Conservation (phyloP, 2,113 vertebrate species). For the Brienomyrus brachyistius region DNA sequence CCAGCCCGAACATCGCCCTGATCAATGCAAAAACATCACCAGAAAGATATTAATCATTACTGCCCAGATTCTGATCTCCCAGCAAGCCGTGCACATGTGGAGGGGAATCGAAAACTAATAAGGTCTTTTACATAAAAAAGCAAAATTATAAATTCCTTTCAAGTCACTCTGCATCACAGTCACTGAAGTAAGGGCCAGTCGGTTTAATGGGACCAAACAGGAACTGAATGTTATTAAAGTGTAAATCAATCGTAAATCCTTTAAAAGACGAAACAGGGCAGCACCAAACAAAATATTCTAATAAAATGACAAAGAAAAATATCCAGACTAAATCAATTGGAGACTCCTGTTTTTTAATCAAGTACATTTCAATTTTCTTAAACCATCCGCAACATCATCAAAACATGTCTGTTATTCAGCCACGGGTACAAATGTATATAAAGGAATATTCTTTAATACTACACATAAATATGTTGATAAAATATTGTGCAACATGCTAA, state of each 20-base stretch:
- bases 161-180: slow-evolving; percentile 19
- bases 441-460: background rate
- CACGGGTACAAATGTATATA: background rate
- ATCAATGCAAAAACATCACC: slow-evolving; percentile 68
- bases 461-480: background rate
- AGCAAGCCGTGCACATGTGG: slow-evolving; percentile 9
- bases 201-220: slow-evolving; percentile 19
- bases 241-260: slow-evolving; percentile 31
- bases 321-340: slow-evolving; percentile 24
- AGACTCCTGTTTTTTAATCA: slow-evolving; percentile 3
- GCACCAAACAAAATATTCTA: slow-evolving; percentile 15
- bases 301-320: slow-evolving; percentile 17
- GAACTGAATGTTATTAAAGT: slow-evolving; percentile 24
- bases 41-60: slow-evolving; percentile 66
- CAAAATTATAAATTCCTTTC: slow-evolving; percentile 22
- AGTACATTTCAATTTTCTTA: slow-evolving; percentile 2
- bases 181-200: slow-evolving; percentile 10
- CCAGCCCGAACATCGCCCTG: slow-evolving; percentile 55
- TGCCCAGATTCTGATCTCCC: slow-evolving; percentile 55
- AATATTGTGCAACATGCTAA: background rate
- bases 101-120: slow-evolving; percentile 20
- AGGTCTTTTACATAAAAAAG: slow-evolving; percentile 37
- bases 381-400: background rate
- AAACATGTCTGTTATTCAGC: background rate
- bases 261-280: slow-evolving; percentile 34